Evolutionary conservation across 2,113 vertebrate species (phyloP).

Genomic region (Hucho hucho): DNA sequence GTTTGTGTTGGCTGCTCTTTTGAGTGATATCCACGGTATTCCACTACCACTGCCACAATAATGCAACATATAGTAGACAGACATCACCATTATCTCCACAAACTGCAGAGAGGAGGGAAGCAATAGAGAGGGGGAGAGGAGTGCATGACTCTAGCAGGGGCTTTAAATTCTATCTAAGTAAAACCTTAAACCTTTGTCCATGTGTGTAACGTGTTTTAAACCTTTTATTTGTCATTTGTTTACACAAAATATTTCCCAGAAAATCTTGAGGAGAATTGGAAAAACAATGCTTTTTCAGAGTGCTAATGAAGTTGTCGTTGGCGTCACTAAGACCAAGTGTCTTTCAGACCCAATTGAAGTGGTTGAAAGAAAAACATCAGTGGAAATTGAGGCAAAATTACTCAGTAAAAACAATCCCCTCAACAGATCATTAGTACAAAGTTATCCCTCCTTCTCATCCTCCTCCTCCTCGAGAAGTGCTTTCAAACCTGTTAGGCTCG

Average conservation of each 20-base stretch:
- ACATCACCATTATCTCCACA: slow-evolving; percentile 21
- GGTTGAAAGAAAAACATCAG: slow-evolving; percentile 21
- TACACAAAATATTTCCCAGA: background rate
- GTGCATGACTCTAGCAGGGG: background rate
- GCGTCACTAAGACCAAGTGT: background rate
- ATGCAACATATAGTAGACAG: slow-evolving; percentile 5
- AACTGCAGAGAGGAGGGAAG: background rate
- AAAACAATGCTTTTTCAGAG: background rate
- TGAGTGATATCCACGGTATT: slow-evolving; percentile 21
- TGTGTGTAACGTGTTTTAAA: background rate
- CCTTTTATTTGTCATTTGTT: background rate
- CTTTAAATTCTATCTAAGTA: background rate
- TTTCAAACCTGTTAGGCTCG: slow-evolving; percentile 18
- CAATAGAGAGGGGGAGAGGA: background rate
- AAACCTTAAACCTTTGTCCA: background rate
- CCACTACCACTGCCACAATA: background rate
- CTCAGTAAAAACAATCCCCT: slow-evolving; percentile 2
- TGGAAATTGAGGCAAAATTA: slow-evolving; percentile 15
- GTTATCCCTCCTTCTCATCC: slow-evolving; percentile 1
- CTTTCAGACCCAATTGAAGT: slow-evolving; percentile 11
- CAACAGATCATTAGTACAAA: slow-evolving; percentile 5
- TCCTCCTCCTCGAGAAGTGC: background rate
- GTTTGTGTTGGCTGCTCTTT: slow-evolving; percentile 11
- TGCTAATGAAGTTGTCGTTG: slow-evolving; percentile 1
- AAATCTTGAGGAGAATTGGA: background rate